Percentiles rank a stretch among this genome's conserved stretches.
These are phyloP conservation scores for Condylura cristata DNA, from an alignment of 2,113 vertebrate species.

Conservation along the genomic window DNA sequence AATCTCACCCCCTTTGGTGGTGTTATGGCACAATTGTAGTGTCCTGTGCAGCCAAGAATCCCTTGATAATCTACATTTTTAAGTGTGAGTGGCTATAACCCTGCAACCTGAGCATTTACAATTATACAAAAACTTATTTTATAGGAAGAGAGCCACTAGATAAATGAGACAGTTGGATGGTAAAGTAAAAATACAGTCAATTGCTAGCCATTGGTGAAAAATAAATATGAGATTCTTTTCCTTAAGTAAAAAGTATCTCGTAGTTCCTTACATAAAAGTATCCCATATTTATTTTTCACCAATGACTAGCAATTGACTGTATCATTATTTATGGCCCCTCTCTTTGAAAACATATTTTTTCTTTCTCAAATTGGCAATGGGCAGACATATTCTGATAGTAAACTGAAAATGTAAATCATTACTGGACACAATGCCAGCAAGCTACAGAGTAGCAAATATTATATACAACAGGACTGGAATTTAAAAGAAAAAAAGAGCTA, in stretches of 20 bases:
- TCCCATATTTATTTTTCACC: not conserved
- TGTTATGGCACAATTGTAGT: not conserved
- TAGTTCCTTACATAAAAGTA: too few relatives aligned
- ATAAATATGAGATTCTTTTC: too few relatives aligned
- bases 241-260: too few relatives aligned
- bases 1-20: not conserved
- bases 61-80: not conserved
- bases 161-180: conserved; percentile 10
- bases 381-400: not conserved
- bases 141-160: not conserved
- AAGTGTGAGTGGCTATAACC: not conserved
- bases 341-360: not conserved
- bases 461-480: not conserved
- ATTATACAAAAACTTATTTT: not conserved
- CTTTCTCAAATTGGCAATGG: conserved; percentile 11
- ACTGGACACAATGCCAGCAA: not conserved
- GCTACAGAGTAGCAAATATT: not conserved
- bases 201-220: too few relatives aligned
- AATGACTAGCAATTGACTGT: not conserved
- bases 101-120: not conserved
- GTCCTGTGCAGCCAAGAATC: not conserved
- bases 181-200: too few relatives aligned
- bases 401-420: not conserved
- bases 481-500: not conserved
- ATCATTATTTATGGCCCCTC: not conserved